Conservation (phyloP, 2,888 invertebrate genomes). For the Phytoseiulus persimilis region DNA sequence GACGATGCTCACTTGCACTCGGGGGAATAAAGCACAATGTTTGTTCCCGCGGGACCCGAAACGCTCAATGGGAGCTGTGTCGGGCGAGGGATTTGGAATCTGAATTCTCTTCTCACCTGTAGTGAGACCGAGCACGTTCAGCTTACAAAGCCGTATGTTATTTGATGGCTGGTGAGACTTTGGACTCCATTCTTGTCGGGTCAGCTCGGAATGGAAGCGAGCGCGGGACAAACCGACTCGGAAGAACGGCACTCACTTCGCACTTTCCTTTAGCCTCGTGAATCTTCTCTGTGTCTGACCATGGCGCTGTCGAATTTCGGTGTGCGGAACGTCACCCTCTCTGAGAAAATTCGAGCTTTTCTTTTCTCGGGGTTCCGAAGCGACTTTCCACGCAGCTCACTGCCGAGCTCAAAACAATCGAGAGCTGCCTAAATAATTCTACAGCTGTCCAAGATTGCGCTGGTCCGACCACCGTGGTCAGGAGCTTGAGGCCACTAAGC, state of each 20-base stretch:
- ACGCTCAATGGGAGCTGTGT: not conserved
- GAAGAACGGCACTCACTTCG: not conserved
- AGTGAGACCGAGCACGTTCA: not conserved
- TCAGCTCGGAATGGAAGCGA: not conserved
- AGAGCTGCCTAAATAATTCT: too few species aligned
- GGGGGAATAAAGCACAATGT: not conserved
- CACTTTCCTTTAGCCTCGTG: not conserved
- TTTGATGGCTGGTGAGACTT: not conserved
- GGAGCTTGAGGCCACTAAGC: too few species aligned
- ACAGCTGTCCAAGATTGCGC: too few species aligned
- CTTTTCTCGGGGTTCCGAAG: too few species aligned
- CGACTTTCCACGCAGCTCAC: too few species aligned
- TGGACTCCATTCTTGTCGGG: not conserved
- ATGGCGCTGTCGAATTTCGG: too few species aligned
- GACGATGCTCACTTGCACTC: too few species aligned
- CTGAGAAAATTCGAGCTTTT: too few species aligned
- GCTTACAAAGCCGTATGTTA: not conserved
- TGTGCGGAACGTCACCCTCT: too few species aligned
- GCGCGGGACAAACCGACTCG: not conserved
- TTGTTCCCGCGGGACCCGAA: not conserved
- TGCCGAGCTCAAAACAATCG: too few species aligned
- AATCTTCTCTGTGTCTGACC: too few species aligned
- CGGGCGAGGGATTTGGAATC: not conserved
- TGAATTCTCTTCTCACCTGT: not conserved
- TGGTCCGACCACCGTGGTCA: too few species aligned